Percentiles rank a stretch among this genome's conserved stretches.
These are phyloP conservation scores for Salvelinus sp. DNA, from an alignment of 2,113 vertebrate species.

Conservation along the genomic window DNA sequence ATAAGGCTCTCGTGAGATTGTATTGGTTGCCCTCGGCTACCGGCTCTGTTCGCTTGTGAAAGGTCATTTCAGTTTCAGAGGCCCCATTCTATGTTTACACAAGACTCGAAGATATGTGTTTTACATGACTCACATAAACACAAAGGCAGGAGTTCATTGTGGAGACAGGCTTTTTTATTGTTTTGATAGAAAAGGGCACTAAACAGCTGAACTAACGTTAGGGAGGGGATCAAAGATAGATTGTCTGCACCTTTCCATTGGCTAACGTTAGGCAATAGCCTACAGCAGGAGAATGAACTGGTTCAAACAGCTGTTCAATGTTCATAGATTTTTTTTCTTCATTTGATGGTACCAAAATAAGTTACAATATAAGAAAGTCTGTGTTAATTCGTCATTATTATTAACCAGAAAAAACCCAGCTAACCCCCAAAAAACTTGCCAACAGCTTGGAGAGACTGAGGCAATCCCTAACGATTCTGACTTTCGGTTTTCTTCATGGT, in stretches of 20 bases:
- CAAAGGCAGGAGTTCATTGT: no score
- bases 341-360: not conserved
- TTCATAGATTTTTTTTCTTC: not conserved
- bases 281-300: not conserved
- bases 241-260: not conserved
- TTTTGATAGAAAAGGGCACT: not conserved
- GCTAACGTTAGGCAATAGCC: not conserved
- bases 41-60: not conserved
- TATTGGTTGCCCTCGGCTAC: not conserved
- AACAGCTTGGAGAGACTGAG: no score
- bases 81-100: not conserved
- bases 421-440: no score
- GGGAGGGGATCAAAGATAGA: not conserved
- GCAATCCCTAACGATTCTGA: not conserved
- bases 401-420: no score
- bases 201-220: not conserved
- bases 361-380: no score
- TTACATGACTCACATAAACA: not conserved
- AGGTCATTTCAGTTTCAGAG: not conserved
- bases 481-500: constrained; percentile 6
- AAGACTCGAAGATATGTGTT: not conserved
- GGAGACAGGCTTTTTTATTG: constrained; percentile 1
- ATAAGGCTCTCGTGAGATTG: constrained; percentile 10
- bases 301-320: not conserved
- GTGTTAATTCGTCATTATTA: no score